phyloP scores from a whole-genome alignment of 2,888 invertebrate genomes.

The Atrina japonica region DNA sequence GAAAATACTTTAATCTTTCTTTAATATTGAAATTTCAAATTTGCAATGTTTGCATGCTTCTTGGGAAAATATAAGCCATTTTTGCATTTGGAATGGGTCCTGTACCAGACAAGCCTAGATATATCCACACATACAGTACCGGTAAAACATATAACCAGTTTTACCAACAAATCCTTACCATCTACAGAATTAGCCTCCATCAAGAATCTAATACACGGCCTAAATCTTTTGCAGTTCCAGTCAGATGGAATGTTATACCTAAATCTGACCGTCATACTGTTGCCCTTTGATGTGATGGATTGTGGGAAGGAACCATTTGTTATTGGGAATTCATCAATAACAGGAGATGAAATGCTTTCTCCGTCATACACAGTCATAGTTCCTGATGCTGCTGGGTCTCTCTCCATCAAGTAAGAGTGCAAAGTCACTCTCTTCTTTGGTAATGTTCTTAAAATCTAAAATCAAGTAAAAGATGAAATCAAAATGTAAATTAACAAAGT shows the following conservation, averaged over 20 bases:
- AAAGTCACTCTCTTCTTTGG: constrained; percentile 88
- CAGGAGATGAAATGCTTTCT: constrained; percentile 82
- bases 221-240: constrained; percentile 58
- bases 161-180: too few species aligned
- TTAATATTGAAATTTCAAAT: too few species aligned
- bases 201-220: constrained; percentile 68
- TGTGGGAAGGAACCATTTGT: constrained; percentile 94
- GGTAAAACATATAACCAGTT: too few species aligned
- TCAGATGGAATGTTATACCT: constrained; percentile 74
- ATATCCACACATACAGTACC: too few species aligned
- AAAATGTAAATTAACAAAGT: too few species aligned
- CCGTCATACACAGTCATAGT: constrained; percentile 72
- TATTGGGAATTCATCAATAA: constrained; percentile 87
- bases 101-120: too few species aligned
- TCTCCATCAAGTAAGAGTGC: constrained; percentile 90
- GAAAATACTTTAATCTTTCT: too few species aligned
- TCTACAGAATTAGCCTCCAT: constrained; percentile 61
- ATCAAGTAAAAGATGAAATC: background rate
- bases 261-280: constrained; percentile 91
- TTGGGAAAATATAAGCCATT: too few species aligned
- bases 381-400: constrained; percentile 85
- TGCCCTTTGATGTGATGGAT: constrained; percentile 86
- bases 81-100: too few species aligned
- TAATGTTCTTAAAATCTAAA: constrained; percentile 56
- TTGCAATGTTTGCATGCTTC: too few species aligned